phyloP scores from a whole-genome alignment of 2,888 invertebrate species.

The Caenorhabditis auriculariae region DNA sequence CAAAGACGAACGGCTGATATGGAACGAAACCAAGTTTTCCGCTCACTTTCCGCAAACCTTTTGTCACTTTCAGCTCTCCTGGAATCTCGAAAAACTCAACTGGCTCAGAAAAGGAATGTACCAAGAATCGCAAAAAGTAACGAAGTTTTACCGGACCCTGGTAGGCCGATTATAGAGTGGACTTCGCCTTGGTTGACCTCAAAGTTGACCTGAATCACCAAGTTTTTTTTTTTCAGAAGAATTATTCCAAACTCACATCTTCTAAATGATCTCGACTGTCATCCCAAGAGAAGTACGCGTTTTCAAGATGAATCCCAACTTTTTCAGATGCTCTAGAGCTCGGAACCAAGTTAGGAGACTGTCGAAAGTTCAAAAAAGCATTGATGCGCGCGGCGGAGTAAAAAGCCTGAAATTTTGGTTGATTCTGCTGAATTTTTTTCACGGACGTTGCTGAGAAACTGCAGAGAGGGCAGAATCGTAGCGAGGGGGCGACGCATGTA shows the following conservation, averaged over 20 bases:
- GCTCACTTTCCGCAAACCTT: constrained; percentile 18
- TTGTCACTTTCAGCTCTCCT: constrained; percentile 22
- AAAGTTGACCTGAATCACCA: constrained; percentile 13
- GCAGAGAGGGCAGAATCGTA: constrained; percentile 23
- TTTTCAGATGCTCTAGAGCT: neutral
- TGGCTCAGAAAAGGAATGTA: neutral
- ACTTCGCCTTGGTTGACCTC: constrained; percentile 24
- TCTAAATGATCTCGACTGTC: constrained; percentile 17
- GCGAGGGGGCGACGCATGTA: constrained; percentile 32
- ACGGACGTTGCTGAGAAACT: constrained; percentile 20
- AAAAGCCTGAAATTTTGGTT: constrained; percentile 16
- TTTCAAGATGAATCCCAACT: constrained; percentile 8
- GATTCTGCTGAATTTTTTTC: too few relatives aligned
- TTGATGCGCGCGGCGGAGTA: constrained; percentile 19
- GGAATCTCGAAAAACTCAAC: neutral
- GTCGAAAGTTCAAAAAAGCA: constrained; percentile 11
- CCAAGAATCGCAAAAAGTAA: constrained; percentile 27
- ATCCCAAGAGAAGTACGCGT: constrained; percentile 32
- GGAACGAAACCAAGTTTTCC: constrained; percentile 28
- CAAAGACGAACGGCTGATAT: constrained; percentile 26
- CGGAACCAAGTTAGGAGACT: too few relatives aligned
- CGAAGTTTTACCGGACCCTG: constrained; percentile 32
- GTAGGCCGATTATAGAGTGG: constrained; percentile 32
- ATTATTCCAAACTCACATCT: constrained; percentile 7
- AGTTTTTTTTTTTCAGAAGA: neutral